A percentile compares a stretch with the other conserved stretches of the same genome.
Conservation (phyloP, 2,797 vertebrate species). For the Esox lucius region DNA sequence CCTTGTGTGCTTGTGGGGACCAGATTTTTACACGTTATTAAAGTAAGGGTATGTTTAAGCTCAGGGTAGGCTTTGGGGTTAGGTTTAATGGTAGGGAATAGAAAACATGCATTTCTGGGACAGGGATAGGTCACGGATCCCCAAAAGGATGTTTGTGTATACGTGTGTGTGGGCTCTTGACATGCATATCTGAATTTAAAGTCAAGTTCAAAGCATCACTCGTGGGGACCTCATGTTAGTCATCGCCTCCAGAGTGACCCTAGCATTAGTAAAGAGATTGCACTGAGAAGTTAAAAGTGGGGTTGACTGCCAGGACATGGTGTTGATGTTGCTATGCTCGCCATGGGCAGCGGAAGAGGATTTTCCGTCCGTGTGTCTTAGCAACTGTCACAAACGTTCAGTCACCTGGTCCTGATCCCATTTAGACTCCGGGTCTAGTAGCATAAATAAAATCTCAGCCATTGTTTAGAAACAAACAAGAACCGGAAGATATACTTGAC, state of each 20-base stretch:
- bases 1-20: not conserved
- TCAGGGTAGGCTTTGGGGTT: no score
- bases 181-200: not conserved
- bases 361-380: constrained; percentile 66
- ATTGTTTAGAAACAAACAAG: not conserved
- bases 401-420: constrained; percentile 62
- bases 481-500: not conserved
- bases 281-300: not conserved
- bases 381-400: constrained; percentile 61
- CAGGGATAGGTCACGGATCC: no score
- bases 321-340: constrained; percentile 25
- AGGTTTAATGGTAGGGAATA: no score
- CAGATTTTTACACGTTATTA: no score
- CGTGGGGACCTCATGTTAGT: not conserved
- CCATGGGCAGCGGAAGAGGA: constrained; percentile 56
- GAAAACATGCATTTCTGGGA: no score
- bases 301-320: constrained; percentile 1
- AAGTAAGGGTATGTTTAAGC: no score
- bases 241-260: not conserved
- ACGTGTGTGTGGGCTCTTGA: not conserved
- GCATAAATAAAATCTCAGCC: not conserved
- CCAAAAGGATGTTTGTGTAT: not conserved
- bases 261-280: not conserved
- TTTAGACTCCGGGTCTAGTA: not conserved
- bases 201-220: not conserved